phyloP scores from a whole-genome alignment of 2,797 vertebrate species.

The Sebastiscus albofasciatus region DNA sequence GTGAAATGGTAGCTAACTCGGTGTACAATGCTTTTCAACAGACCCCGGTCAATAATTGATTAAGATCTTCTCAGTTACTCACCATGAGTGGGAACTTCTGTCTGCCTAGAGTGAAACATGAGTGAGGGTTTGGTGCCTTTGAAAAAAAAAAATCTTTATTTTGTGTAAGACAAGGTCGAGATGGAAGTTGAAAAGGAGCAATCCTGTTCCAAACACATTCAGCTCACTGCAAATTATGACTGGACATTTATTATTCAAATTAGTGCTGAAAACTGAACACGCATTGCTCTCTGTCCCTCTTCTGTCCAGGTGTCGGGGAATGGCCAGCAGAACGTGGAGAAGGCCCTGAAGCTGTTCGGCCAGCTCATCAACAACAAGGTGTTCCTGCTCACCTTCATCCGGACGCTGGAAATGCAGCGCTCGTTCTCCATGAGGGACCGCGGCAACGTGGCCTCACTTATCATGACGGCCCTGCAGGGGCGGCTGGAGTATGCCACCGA shows the following conservation, averaged over 20 bases:
- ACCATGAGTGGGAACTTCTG: constrained; percentile 41
- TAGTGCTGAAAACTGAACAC: background rate
- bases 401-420: constrained; percentile 94
- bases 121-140: constrained; percentile 41
- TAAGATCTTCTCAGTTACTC: constrained; percentile 69
- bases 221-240: background rate
- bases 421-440: constrained; percentile 99
- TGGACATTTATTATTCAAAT: constrained; percentile 1
- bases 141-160: constrained; percentile 56
- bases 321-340: constrained; percentile 95
- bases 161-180: constrained; percentile 52
- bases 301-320: constrained; percentile 91
- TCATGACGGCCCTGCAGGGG: constrained; percentile 97
- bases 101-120: constrained; percentile 64
- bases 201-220: constrained; percentile 1
- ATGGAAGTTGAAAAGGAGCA: constrained; percentile 14
- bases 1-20: constrained; percentile 40
- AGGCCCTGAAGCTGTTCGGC: constrained; percentile 95
- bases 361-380: constrained; percentile 99
- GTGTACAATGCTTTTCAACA: constrained; percentile 26
- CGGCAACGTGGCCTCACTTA: constrained; percentile 96
- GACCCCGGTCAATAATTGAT: constrained; percentile 71
- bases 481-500: constrained; percentile 96
- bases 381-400: constrained; percentile 96
- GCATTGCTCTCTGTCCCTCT: background rate